Evolutionary conservation across 30 jellyfish, hydroid and myxozoan genomes (phyloP), one percentile per base, ranked within the genome.

Genomic region (Cassiopea xamachana): DNA sequence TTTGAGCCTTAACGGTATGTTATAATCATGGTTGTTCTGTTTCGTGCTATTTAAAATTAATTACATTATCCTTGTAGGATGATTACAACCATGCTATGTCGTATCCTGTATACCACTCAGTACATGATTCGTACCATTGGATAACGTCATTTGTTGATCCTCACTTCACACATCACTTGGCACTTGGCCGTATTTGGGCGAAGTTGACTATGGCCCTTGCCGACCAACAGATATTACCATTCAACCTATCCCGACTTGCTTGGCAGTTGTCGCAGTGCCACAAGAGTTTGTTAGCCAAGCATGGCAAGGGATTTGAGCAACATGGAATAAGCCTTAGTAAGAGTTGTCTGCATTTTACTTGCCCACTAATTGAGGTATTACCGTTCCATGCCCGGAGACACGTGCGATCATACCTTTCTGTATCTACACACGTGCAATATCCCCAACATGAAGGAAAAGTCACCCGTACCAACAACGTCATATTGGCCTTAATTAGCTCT

Each of bases 51-150:
- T 4, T 64, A 4, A 14, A 5, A 2, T 5, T 0, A 2, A 1
- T 9, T 27, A 69, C n/a, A 3, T 2, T 79, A 0, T 17, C 69
- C n/a, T 39, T 75, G 6, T 60, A 92, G 98, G 96, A 86, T 67
- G 87, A 73, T 14, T 81, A 75, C 80, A 91, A 77, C 60, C 91
- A 80, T 46, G 91, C 90, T 1, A 51, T 88, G 81, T 86, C 98
- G 39, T 87, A 81, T 72, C 96, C 98, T 14, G 91, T 84, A 55
- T 92, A 92, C 84, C 98, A 92, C 51, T 92, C 98, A 1, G 16
- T 92, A 6, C 98, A 92, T 60, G 98, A 92, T 27, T 86, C 98
- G 0, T 92, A 86, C 76, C 93, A 87, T 48, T 85, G 89, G 86
- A 81, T 87, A 83, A 27, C 86, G 79, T 62, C 88, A 51, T 92